These are phyloP conservation scores for Phataginus tricuspis DNA, from an alignment of 2,797 vertebrate genomes.

Conservation along the genomic window DNA sequence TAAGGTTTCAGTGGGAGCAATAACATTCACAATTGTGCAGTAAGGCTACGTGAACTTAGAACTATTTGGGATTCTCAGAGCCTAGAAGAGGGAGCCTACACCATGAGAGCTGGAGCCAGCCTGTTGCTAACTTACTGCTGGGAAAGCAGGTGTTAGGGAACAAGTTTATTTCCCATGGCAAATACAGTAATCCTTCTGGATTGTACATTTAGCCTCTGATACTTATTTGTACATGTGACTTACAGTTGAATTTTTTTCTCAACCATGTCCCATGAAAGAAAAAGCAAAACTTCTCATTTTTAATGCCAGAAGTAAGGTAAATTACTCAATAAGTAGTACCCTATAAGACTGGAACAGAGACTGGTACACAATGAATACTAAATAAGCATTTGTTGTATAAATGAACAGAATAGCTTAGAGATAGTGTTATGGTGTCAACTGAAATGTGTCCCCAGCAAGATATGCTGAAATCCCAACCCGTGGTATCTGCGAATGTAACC, in stretches of 20 bases:
- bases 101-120: not conserved
- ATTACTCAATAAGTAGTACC: not conserved
- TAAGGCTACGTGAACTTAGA: not conserved
- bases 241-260: not conserved
- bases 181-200: not conserved
- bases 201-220: not conserved
- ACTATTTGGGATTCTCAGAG: not conserved
- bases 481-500: not conserved
- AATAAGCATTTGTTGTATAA: not conserved
- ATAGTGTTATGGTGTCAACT: not conserved
- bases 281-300: slow-evolving; percentile 28
- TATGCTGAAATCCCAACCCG: not conserved
- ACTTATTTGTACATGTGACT: not conserved
- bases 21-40: not conserved
- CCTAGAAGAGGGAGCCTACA: not conserved
- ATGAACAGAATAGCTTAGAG: not conserved
- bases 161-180: not conserved
- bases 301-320: not conserved
- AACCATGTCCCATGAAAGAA: not conserved
- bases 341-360: not conserved
- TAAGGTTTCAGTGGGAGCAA: not conserved
- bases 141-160: not conserved
- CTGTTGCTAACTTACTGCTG: not conserved
- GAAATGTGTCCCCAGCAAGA: not conserved
- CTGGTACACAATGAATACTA: not conserved